Conservation (phyloP, 2,888 invertebrate genomes). For the Amphipoea lucens region DNA sequence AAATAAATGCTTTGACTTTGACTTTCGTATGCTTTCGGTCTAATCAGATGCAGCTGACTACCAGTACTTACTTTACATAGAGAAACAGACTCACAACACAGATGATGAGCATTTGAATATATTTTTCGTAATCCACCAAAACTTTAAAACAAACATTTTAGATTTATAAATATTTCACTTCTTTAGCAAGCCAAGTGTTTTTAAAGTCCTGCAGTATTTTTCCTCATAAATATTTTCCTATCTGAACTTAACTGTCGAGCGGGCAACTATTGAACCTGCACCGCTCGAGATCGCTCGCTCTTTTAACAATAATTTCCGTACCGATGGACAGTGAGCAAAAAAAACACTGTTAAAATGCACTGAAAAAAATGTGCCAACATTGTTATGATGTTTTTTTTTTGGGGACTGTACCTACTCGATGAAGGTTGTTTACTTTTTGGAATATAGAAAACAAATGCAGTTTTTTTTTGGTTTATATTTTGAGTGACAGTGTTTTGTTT, state of each 20-base stretch:
- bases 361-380: constrained; percentile 39
- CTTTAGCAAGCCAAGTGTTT: not conserved
- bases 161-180: not conserved
- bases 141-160: not conserved
- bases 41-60: not conserved
- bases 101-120: too few species aligned
- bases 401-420: not conserved
- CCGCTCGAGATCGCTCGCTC: constrained; percentile 48
- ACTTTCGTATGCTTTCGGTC: not conserved
- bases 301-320: constrained; percentile 58
- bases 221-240: constrained; percentile 51
- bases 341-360: constrained; percentile 27
- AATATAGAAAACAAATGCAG: not conserved
- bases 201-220: not conserved
- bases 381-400: constrained; percentile 32
- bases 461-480: not conserved
- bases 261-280: constrained; percentile 52
- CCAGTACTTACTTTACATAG: not conserved
- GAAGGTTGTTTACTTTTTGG: not conserved
- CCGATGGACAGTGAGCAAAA: constrained; percentile 43
- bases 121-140: too few species aligned
- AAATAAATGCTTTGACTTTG: too few species aligned
- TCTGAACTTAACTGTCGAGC: constrained; percentile 41
- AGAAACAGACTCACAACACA: too few species aligned
- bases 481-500: not conserved